Conservation (phyloP, 2,888 invertebrate species). For the Agrochola lota region DNA sequence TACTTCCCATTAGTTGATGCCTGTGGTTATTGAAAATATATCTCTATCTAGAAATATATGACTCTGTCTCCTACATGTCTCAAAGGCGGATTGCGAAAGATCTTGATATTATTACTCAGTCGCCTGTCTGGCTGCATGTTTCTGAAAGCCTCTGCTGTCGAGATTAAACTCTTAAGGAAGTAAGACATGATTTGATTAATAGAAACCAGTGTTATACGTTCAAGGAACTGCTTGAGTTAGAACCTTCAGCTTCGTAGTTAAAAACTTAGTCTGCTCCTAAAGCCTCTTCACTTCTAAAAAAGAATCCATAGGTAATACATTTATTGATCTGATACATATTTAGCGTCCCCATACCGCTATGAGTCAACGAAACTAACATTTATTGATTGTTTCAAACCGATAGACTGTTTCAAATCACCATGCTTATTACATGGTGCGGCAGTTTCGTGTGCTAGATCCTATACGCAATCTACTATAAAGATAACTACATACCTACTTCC, state of each 20-base stretch:
- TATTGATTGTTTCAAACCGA: constrained; percentile 19
- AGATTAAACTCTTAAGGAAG: background rate
- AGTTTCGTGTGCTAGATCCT: constrained; percentile 1
- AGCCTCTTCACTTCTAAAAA: background rate
- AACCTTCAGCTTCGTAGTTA: background rate
- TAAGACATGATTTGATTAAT: background rate
- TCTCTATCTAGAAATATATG: background rate
- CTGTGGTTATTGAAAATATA: background rate
- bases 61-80: too few species aligned
- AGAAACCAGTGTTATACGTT: background rate
- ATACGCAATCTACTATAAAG: constrained; percentile 48
- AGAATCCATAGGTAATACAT: background rate
- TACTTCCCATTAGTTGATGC: background rate
- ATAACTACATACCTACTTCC: constrained; percentile 6
- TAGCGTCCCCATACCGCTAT: background rate
- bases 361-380: background rate
- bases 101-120: background rate
- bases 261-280: background rate
- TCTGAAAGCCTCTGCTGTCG: background rate
- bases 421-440: constrained; percentile 40
- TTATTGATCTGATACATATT: constrained; percentile 25
- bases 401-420: constrained; percentile 13
- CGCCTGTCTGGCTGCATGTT: background rate
- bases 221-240: background rate
- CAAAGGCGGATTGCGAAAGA: background rate